Percentiles rank a stretch among this genome's conserved stretches.
These are phyloP conservation scores for Notolabrus celidotus DNA, from an alignment of 2,797 vertebrate genomes.

Conservation along the genomic window DNA sequence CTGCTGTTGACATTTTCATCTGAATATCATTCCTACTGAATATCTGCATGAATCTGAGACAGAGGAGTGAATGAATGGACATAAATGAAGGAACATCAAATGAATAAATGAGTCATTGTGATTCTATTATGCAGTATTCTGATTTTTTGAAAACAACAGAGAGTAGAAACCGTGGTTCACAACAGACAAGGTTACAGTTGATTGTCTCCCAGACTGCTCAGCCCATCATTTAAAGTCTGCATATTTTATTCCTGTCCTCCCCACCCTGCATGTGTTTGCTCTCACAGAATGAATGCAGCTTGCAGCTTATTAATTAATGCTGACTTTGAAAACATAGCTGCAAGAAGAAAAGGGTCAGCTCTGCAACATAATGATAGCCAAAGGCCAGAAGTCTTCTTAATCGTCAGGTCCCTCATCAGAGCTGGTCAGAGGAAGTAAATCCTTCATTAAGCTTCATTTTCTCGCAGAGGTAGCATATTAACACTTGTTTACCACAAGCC, in stretches of 20 bases:
- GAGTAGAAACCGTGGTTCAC: neutral
- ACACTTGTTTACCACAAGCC: slow-evolving; percentile 65
- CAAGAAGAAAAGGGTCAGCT: slow-evolving; percentile 51
- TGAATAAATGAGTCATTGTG: neutral
- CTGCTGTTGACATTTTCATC: slow-evolving; percentile 32
- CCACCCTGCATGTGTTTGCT: neutral
- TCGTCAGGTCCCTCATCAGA: slow-evolving; percentile 56
- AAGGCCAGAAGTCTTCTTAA: slow-evolving; percentile 61
- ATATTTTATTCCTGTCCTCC: neutral
- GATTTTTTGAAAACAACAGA: neutral
- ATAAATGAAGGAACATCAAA: neutral
- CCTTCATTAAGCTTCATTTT: slow-evolving; percentile 67
- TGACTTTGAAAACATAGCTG: slow-evolving; percentile 53
- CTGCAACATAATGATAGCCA: slow-evolving; percentile 68
- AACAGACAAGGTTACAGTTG: slow-evolving; percentile 13
- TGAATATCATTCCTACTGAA: slow-evolving; percentile 7
- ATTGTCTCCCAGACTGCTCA: slow-evolving; percentile 32
- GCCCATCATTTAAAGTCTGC: slow-evolving; percentile 29
- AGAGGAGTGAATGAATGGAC: neutral
- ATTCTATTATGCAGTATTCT: neutral
- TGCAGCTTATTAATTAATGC: slow-evolving; percentile 58
- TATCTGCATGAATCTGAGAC: neutral
- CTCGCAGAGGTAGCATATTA: slow-evolving; percentile 63
- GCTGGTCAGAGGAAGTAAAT: slow-evolving; percentile 69
- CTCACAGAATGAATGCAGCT: slow-evolving; percentile 42